These are phyloP conservation scores for Pseudanteris insignis DNA, from an alignment of 2,888 invertebrate species.

Conservation along the genomic window DNA sequence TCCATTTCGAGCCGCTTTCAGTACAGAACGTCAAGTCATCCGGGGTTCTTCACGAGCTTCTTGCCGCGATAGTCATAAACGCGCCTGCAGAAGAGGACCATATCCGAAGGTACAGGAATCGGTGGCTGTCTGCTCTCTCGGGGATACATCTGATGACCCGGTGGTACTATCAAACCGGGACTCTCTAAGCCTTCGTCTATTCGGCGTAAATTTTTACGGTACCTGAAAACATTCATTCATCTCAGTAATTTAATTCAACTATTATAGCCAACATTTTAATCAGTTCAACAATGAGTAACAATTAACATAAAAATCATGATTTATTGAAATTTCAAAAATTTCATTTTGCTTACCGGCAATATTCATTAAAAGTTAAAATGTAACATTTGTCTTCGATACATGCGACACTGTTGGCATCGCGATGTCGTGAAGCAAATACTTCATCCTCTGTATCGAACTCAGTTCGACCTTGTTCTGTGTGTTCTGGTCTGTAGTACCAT, in stretches of 20 bases:
- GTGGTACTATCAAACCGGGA: slow-evolving; percentile 79
- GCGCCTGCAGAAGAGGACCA: slow-evolving; percentile 93
- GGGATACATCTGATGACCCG: slow-evolving; percentile 71
- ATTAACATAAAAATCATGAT: background rate
- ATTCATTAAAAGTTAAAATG: slow-evolving; percentile 95
- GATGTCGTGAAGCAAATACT: slow-evolving; percentile 94
- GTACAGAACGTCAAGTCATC: slow-evolving; percentile 63
- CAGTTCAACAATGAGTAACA: background rate
- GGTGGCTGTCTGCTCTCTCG: slow-evolving; percentile 72
- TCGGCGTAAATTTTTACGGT: slow-evolving; percentile 82
- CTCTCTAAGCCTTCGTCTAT: slow-evolving; percentile 80
- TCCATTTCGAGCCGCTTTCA: slow-evolving; percentile 52
- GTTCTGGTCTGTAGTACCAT: slow-evolving; percentile 98
- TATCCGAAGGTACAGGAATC: slow-evolving; percentile 77
- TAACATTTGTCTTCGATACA: slow-evolving; percentile 98
- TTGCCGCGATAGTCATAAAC: slow-evolving; percentile 95
- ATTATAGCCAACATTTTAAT: no score
- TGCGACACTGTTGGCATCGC: slow-evolving; percentile 94
- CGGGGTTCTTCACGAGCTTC: slow-evolving; percentile 65
- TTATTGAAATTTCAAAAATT: background rate
- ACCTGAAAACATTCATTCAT: slow-evolving; percentile 72
- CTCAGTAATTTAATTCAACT: no score
- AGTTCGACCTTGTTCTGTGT: slow-evolving; percentile 89
- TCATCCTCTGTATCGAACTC: slow-evolving; percentile 86
- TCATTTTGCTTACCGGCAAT: slow-evolving; percentile 80